These are phyloP conservation scores for Vidua chalybeata DNA, from an alignment of 2,113 vertebrate genomes.

Conservation along the genomic window DNA sequence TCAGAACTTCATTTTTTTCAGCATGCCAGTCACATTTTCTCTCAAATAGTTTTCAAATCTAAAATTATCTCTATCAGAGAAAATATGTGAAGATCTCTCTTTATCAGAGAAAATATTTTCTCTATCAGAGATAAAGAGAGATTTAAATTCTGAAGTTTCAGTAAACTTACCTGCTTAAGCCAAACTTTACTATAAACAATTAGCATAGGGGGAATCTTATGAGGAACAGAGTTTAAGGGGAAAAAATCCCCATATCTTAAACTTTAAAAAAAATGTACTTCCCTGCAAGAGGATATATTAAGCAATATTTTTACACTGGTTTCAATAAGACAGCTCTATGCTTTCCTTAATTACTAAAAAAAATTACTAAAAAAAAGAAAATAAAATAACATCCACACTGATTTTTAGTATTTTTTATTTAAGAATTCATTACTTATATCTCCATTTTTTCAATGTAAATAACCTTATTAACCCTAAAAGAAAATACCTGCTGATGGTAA, in stretches of 20 bases:
- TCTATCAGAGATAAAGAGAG: neutral
- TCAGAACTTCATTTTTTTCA: neutral
- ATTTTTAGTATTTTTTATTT: neutral
- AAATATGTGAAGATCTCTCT: neutral
- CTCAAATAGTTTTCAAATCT: neutral
- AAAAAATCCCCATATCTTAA: neutral
- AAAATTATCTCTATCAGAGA: neutral
- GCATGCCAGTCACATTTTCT: neutral
- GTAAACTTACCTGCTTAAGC: neutral
- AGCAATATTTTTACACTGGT: neutral
- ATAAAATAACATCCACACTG: neutral
- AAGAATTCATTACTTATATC: neutral
- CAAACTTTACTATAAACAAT: neutral
- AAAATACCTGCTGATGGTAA: constrained; percentile 77
- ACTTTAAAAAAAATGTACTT: neutral
- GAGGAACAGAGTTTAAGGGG: neutral
- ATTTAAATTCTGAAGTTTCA: neutral
- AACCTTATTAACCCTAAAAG: neutral
- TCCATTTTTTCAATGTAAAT: neutral
- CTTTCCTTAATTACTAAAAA: neutral
- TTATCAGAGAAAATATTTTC: neutral
- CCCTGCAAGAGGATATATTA: neutral
- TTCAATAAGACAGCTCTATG: neutral
- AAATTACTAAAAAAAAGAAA: neutral
- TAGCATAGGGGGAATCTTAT: neutral